Base-by-base conservation (phyloP, 2,113 vertebrate genomes). In the Gambusia affinis region DNA sequence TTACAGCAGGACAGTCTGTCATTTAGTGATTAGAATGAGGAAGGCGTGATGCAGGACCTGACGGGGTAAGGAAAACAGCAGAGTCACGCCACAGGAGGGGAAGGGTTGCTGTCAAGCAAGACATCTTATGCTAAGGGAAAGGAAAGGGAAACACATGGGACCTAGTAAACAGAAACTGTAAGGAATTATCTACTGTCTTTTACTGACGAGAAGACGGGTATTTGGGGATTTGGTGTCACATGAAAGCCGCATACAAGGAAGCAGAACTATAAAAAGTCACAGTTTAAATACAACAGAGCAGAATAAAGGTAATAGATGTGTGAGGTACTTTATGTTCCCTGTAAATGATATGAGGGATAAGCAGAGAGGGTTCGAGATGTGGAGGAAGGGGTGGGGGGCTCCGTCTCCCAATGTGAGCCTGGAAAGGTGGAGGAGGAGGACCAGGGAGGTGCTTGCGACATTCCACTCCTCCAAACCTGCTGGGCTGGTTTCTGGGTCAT, bases 401-500 rank as follows among this genome's bases (percentile, higher is more conserved):
- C 42, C 5, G 76, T 70, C 5, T 42, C 22, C 19, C 5, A 28
- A 6, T 73, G 74, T 44, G 61, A 74, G 67, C 66, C 5, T 44
- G 64, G 30, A 67, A 39, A 72, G 27, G 69, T 42, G 4, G 5
- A 37, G 37, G 37, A 37, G 64, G 72, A 78, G 78, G 44, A 73
- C n/a, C 4, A 67, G 67, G 61, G 79, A 89, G 76, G 85, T 84
- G 88, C 92, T 84, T 90, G 79, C 80, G 91, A 91, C 84, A 93
- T 94, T 90, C 88, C 71, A 76, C 78, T 77, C 76, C 73, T 86
- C 44, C 79, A 88, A 88, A 93, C 92, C 88, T 92, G 91, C 92
- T 82, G 74, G 88, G 88, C 90, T 85, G 87, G 86, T 94, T 94
- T 93, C 85, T 87, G 70, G 81, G 82, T 93, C 92, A 93, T 94